Evolutionary conservation across 2,888 invertebrate species (phyloP).

Genomic region (Clusia tigrina): DNA sequence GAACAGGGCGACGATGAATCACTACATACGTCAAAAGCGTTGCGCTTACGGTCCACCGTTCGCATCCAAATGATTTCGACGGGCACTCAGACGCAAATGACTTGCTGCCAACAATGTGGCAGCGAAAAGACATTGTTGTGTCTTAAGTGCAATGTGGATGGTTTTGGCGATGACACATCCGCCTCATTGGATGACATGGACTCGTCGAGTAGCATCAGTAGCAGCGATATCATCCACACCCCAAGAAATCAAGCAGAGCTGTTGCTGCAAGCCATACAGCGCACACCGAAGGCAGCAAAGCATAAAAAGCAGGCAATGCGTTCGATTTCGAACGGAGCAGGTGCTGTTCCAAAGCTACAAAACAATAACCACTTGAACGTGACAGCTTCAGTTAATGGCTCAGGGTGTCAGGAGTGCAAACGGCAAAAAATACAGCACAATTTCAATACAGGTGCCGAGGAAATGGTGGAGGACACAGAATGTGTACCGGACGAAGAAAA

Average conservation of each 20-base stretch:
- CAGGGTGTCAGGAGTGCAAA: constrained; percentile 61
- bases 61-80: constrained; percentile 62
- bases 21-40: constrained; percentile 15
- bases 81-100: constrained; percentile 62
- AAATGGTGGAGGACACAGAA: not conserved
- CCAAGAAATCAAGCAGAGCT: constrained; percentile 67
- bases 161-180: not conserved
- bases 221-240: constrained; percentile 53
- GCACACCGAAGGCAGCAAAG: constrained; percentile 60
- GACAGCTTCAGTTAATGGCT: constrained; percentile 4
- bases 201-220: constrained; percentile 45
- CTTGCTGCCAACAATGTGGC: constrained; percentile 57
- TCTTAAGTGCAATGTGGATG: constrained; percentile 50
- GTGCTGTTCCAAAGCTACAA: constrained; percentile 26
- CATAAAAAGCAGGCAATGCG: constrained; percentile 31
- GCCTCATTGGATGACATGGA: constrained; percentile 37
- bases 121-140: constrained; percentile 62
- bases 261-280: constrained; percentile 68
- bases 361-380: constrained; percentile 30
- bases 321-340: constrained; percentile 12
- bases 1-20: constrained; percentile 48
- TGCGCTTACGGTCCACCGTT: constrained; percentile 22
- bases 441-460: constrained; percentile 37
- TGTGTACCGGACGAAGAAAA: constrained; percentile 23
- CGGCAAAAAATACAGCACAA: constrained; percentile 64